phyloP scores from a whole-genome alignment of 2,888 invertebrate genomes.

The Tiphia femorata region DNA sequence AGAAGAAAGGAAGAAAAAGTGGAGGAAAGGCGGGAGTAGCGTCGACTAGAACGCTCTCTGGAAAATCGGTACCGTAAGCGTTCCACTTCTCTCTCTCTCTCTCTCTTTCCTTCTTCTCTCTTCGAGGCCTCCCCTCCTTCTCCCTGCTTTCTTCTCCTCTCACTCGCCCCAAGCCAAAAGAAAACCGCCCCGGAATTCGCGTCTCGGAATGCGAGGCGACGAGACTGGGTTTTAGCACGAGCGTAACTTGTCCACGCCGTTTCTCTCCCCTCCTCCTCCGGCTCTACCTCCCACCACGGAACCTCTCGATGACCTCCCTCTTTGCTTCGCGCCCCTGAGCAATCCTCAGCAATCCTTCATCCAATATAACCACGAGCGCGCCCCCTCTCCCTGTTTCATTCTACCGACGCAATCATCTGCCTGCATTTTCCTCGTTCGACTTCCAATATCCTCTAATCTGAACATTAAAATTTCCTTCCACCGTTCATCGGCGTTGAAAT shows the following conservation, averaged over 20 bases:
- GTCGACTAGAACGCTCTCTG: conserved; percentile 41
- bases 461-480: too few relatives aligned
- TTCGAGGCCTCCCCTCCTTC: conserved; percentile 6
- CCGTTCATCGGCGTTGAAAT: too few relatives aligned
- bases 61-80: conserved; percentile 66
- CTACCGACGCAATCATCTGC: too few relatives aligned
- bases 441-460: too few relatives aligned
- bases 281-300: conserved; percentile 23
- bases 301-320: too few relatives aligned
- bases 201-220: conserved; percentile 51
- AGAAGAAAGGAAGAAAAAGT: conserved; percentile 14
- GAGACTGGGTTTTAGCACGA: conserved; percentile 40
- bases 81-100: conserved; percentile 60
- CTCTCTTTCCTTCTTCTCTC: conserved; percentile 21
- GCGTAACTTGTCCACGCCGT: conserved; percentile 32
- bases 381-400: too few relatives aligned
- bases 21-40: conserved; percentile 12
- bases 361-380: too few relatives aligned
- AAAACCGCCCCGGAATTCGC: conserved; percentile 65
- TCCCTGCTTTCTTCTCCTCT: not conserved
- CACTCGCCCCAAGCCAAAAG: conserved; percentile 39
- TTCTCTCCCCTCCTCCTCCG: conserved; percentile 27
- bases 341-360: too few relatives aligned
- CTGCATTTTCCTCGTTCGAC: too few relatives aligned
- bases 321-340: too few relatives aligned